Percentiles rank a stretch among this genome's conserved stretches.
phyloP scores from a whole-genome alignment of 2,888 invertebrate species.

The Callyntrura sp. region DNA sequence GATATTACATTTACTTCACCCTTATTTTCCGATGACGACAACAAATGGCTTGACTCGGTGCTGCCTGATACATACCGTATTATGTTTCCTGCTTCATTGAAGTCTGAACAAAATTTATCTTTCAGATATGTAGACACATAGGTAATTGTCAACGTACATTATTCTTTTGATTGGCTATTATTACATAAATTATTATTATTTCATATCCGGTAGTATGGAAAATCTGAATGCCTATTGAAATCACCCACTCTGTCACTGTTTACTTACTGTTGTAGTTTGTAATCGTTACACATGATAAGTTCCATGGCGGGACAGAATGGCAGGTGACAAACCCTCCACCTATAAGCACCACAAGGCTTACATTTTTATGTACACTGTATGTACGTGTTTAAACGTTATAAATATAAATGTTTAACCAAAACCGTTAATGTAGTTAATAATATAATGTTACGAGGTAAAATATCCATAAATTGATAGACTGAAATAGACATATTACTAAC shows the following conservation, averaged over 20 bases:
- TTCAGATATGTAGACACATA: background rate
- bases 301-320: too few species aligned
- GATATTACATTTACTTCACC: background rate
- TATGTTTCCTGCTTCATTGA: too few species aligned
- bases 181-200: background rate
- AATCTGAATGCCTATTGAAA: background rate
- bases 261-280: background rate
- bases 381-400: too few species aligned
- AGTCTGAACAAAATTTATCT: background rate
- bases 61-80: too few species aligned
- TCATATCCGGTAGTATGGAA: background rate
- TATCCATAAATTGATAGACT: too few species aligned
- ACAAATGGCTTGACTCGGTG: background rate
- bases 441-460: too few species aligned
- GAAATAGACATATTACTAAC: too few species aligned
- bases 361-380: too few species aligned
- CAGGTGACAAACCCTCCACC: too few species aligned
- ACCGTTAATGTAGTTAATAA: too few species aligned
- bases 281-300: slow-evolving; percentile 8
- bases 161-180: background rate
- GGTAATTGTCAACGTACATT: background rate
- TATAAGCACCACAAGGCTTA: too few species aligned
- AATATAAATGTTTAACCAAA: too few species aligned
- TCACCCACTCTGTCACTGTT: background rate
- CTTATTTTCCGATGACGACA: background rate